Percentiles rank a stretch among this genome's conserved stretches.
These are phyloP conservation scores for Perdix hodgsoniae DNA, from an alignment of 2,797 vertebrate species.

Conservation along the genomic window DNA sequence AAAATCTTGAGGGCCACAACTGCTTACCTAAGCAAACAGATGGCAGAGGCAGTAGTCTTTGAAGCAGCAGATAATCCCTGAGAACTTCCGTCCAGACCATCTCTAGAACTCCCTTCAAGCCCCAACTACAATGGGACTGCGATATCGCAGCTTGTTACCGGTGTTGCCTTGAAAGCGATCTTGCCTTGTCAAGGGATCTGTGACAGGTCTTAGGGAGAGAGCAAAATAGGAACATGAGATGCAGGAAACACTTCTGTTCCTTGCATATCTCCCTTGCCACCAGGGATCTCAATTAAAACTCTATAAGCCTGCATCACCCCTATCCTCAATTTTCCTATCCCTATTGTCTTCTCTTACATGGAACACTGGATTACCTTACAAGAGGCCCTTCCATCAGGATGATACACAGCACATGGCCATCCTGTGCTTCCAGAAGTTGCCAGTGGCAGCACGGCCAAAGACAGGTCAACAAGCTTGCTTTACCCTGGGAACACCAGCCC, in stretches of 20 bases:
- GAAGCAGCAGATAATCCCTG: not conserved
- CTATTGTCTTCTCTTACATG: not conserved
- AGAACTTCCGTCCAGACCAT: not conserved
- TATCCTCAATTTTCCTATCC: not conserved
- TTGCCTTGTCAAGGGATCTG: not conserved
- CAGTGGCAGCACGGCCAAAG: not conserved
- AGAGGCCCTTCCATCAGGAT: not conserved
- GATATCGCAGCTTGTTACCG: not conserved
- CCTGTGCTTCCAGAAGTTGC: not conserved
- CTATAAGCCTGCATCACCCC: not conserved
- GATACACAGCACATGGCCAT: accelerated
- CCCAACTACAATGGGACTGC: not conserved
- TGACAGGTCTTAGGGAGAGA: not conserved
- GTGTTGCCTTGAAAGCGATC: too few relatives aligned
- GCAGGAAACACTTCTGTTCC: not conserved
- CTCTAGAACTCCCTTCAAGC: not conserved
- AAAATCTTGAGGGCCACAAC: conserved; percentile 21
- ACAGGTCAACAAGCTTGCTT: not conserved
- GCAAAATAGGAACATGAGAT: not conserved
- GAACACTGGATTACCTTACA: not conserved
- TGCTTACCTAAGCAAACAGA: not conserved
- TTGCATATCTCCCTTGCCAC: accelerated
- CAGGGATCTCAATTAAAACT: not conserved
- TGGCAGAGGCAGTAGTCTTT: not conserved
- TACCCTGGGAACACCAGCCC: not conserved